phyloP scores from a whole-genome alignment of 2,888 invertebrate species.

The Agrochola lota region DNA sequence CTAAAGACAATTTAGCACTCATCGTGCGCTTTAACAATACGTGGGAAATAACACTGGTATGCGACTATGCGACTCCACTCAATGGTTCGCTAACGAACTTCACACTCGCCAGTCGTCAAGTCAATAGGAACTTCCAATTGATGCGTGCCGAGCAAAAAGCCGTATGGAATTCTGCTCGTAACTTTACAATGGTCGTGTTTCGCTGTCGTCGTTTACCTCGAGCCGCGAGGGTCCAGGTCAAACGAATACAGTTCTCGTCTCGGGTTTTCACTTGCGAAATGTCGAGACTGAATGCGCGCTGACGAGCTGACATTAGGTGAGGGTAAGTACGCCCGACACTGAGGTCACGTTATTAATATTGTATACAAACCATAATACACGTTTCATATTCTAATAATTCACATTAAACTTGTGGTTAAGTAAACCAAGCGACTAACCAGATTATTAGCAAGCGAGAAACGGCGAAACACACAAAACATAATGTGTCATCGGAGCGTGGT shows the following conservation, averaged over 20 bases:
- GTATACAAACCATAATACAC: constrained; percentile 37
- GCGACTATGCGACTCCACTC: constrained; percentile 56
- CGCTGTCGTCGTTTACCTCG: constrained; percentile 52
- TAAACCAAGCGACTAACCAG: constrained; percentile 30
- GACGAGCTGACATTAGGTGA: constrained; percentile 72
- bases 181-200: constrained; percentile 61
- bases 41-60: constrained; percentile 66
- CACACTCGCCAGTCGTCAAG: constrained; percentile 59
- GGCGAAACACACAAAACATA: constrained; percentile 64
- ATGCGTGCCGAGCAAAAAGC: constrained; percentile 60
- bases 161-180: constrained; percentile 57
- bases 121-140: constrained; percentile 58
- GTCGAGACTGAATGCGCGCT: constrained; percentile 67
- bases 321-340: constrained; percentile 61
- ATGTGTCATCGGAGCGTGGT: constrained; percentile 79
- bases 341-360: constrained; percentile 68
- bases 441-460: constrained; percentile 55
- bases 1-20: constrained; percentile 69
- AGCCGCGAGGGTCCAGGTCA: constrained; percentile 60
- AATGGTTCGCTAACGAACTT: constrained; percentile 75
- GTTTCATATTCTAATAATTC: constrained; percentile 33
- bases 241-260: constrained; percentile 56
- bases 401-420: constrained; percentile 37
- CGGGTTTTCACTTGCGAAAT: constrained; percentile 64
- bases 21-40: constrained; percentile 63